phyloP scores from a whole-genome alignment of 2,888 invertebrate species.

The Doris montereyensis region DNA sequence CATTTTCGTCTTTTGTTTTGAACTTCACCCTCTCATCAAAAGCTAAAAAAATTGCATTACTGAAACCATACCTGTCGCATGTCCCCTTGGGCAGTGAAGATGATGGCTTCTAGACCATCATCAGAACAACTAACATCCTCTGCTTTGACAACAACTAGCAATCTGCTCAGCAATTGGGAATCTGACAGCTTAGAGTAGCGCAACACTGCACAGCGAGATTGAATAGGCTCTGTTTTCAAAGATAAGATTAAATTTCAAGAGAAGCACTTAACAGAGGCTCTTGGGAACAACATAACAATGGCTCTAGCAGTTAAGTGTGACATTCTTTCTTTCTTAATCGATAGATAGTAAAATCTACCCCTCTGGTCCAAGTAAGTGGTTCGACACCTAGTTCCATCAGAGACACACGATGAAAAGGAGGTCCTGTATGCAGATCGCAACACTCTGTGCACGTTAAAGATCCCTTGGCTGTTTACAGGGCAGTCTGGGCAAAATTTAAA shows the following conservation, averaged over 20 bases:
- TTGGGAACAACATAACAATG: too few species aligned
- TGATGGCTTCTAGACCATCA: conserved; percentile 94
- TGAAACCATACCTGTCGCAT: conserved; percentile 83
- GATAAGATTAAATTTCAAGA: neutral
- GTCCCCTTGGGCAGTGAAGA: conserved; percentile 99
- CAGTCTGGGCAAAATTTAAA: too few species aligned
- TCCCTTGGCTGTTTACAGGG: too few species aligned
- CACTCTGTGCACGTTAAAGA: too few species aligned
- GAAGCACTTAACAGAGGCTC: too few species aligned
- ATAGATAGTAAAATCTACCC: too few species aligned
- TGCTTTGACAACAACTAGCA: conserved; percentile 82
- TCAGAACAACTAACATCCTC: conserved; percentile 86
- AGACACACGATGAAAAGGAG: too few species aligned
- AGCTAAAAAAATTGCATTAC: neutral
- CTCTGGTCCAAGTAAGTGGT: too few species aligned
- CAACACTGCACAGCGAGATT: conserved; percentile 97
- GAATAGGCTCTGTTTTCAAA: conserved; percentile 85
- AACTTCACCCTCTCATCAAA: neutral
- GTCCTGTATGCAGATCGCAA: too few species aligned
- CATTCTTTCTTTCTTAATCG: too few species aligned
- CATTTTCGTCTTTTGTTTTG: neutral
- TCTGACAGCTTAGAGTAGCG: conserved; percentile 92
- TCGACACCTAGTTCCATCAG: too few species aligned
- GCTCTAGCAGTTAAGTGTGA: too few species aligned
- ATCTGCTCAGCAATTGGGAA: conserved; percentile 88